Base-by-base conservation (phyloP, 2,888 invertebrate species). In the Terebella lapidaria region DNA sequence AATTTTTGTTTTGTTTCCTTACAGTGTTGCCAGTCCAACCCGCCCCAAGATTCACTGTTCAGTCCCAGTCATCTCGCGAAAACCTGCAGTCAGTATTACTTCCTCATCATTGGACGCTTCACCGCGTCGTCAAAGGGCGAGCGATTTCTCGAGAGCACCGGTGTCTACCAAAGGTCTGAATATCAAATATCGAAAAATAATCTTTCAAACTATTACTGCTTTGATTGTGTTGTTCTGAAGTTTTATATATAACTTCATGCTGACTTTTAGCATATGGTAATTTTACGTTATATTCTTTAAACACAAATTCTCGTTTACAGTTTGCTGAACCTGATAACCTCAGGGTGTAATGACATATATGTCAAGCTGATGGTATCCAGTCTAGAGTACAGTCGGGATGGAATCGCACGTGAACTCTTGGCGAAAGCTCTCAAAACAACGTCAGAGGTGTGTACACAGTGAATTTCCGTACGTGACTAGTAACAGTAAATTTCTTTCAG, bases 71-170 rank as follows among this genome's bases (percentile, higher is more conserved):
- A 35, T 35, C 42, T 35, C 10, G 24, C 54, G n/a, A 91, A 88
- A 72, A 92, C 94, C 0, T 89, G 92, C 83, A 91, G 92, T 77
- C 94, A 94, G 80, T 90, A 90, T 84, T 96, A 95, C 84, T 96
- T 96, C 81, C 85, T 96, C 51, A 91, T 94, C 77, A 87, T 95
- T 64, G 95, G 95, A 0, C 88, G 92, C 69, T 85, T 95, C 26
- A 81, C 82, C 28, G 72, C 77, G 29, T 73, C 76, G 25, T 64
- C 66, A 15, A 74, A 74, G 56, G 84, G 84, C 0, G 74, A 78
- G 54, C 71, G 74, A 67, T 84, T 89, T 57, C 85, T 95, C 54
- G 89, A 89, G 65, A 87, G 86, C 71, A 86, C 88, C 52, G 86
- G 86, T 55, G 85, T 91, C 66, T 89, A 88, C 79, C 87, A 88